Conservation (phyloP, 2,888 invertebrate species). For the Chesias legatella region DNA sequence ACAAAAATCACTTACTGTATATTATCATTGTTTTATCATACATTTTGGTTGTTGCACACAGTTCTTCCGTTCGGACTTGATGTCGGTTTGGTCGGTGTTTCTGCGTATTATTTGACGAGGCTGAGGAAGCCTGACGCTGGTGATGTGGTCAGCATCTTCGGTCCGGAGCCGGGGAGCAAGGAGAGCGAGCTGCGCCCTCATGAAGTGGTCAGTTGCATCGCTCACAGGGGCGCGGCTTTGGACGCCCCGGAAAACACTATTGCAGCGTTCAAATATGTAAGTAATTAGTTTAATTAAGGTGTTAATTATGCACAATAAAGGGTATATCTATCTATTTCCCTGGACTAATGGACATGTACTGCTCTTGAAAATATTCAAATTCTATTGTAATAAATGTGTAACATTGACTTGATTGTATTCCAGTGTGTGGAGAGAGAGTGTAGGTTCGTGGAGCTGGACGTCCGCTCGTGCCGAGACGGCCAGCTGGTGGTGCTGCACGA, state of each 20-base stretch:
- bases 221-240: conserved; percentile 87
- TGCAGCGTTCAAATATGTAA: conserved; percentile 85
- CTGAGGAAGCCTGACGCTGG: conserved; percentile 60
- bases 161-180: conserved; percentile 70
- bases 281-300: conserved; percentile 34
- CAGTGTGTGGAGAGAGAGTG: conserved; percentile 87
- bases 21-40: conserved; percentile 43
- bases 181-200: conserved; percentile 63
- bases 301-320: too few relatives aligned
- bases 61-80: conserved; percentile 67
- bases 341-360: too few relatives aligned
- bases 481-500: conserved; percentile 90
- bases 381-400: too few relatives aligned
- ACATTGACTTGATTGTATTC: conserved; percentile 15
- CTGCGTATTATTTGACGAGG: conserved; percentile 58
- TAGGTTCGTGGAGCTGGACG: conserved; percentile 88
- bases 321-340: too few relatives aligned
- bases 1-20: conserved; percentile 48
- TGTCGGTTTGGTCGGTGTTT: conserved; percentile 54
- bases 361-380: too few relatives aligned
- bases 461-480: conserved; percentile 86
- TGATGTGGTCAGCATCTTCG: conserved; percentile 72
- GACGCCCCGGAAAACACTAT: conserved; percentile 92
- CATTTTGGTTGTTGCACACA: conserved; percentile 55
- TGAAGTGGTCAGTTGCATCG: conserved; percentile 82